A percentile compares a stretch with the other conserved stretches of the same genome.
phyloP scores from a whole-genome alignment of 2,113 vertebrate species.

The Muscicapa adusta region DNA sequence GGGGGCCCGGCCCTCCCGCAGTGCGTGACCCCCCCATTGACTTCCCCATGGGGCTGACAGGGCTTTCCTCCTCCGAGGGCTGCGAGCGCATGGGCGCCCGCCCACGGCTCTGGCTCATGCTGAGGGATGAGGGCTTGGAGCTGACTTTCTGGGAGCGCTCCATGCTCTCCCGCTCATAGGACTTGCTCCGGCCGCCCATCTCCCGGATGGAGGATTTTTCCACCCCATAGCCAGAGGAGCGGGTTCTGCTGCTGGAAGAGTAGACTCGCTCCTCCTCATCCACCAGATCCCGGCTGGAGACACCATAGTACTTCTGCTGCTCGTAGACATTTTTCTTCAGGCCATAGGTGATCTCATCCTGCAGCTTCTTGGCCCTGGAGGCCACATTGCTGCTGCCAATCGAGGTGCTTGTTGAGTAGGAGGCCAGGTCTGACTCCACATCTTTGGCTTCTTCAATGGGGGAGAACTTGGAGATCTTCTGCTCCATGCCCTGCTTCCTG shows the following conservation, averaged over 20 bases:
- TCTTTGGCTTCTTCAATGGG: slow-evolving; percentile 98
- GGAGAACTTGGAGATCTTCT: slow-evolving; percentile 98
- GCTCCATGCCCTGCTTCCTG: slow-evolving; percentile 96
- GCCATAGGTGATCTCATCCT: slow-evolving; percentile 89
- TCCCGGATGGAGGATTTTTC: slow-evolving; percentile 89
- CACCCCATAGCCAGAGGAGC: slow-evolving; percentile 85
- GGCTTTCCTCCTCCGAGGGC: slow-evolving; percentile 95
- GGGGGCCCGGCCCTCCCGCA: slow-evolving; percentile 75
- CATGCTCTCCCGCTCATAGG: slow-evolving; percentile 87
- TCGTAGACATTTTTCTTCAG: slow-evolving; percentile 93
- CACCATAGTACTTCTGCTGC: slow-evolving; percentile 91
- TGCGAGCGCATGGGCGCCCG: slow-evolving; percentile 88
- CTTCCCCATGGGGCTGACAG: slow-evolving; percentile 89
- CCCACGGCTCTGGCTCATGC: slow-evolving; percentile 79
- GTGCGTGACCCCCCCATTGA: slow-evolving; percentile 80
- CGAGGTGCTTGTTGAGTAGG: slow-evolving; percentile 83
- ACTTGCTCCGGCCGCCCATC: slow-evolving; percentile 84
- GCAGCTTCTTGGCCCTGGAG: slow-evolving; percentile 89
- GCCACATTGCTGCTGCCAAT: slow-evolving; percentile 83
- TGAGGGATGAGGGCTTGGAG: slow-evolving; percentile 75
- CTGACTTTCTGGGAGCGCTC: slow-evolving; percentile 86
- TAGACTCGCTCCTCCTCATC: slow-evolving; percentile 91
- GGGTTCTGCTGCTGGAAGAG: slow-evolving; percentile 79
- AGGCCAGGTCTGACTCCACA: slow-evolving; percentile 92
- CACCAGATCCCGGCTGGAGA: slow-evolving; percentile 80